phyloP scores from a whole-genome alignment of 2,113 vertebrate genomes.

The Cariama cristata region DNA sequence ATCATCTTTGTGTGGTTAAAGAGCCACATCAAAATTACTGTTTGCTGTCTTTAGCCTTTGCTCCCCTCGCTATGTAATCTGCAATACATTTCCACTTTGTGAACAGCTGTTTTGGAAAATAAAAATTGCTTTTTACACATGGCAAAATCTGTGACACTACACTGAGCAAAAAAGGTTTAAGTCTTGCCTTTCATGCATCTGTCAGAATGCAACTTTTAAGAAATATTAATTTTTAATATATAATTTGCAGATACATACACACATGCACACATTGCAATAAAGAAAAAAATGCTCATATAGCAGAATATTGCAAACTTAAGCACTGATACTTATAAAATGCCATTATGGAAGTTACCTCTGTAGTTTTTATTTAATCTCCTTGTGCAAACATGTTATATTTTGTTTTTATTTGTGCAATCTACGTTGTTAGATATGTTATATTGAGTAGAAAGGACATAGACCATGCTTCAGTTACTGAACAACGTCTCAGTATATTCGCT shows the following conservation, averaged over 20 bases:
- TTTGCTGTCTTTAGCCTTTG: conserved; percentile 32
- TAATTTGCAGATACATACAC: not conserved
- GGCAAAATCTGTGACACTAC: conserved; percentile 39
- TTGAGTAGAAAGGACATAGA: not conserved
- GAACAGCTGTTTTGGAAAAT: conserved; percentile 40
- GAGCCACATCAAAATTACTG: conserved; percentile 15
- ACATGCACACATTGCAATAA: not conserved
- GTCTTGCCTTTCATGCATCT: not conserved
- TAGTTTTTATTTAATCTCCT: not conserved
- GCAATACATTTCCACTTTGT: conserved; percentile 1
- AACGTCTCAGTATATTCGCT: not conserved
- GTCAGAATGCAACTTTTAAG: conserved; percentile 4
- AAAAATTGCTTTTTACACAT: conserved; percentile 61
- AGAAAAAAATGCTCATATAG: not conserved
- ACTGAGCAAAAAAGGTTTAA: not conserved
- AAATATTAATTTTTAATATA: not conserved
- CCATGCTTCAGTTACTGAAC: not conserved
- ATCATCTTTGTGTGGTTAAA: not conserved
- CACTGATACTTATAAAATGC: not conserved
- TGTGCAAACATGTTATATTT: not conserved
- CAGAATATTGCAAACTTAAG: not conserved
- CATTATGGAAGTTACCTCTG: not conserved
- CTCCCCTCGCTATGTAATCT: not conserved
- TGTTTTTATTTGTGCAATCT: not conserved
- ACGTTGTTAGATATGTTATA: not conserved